Base-by-base conservation (phyloP, 2,113 vertebrate genomes). In the Sturnira hondurensis region DNA sequence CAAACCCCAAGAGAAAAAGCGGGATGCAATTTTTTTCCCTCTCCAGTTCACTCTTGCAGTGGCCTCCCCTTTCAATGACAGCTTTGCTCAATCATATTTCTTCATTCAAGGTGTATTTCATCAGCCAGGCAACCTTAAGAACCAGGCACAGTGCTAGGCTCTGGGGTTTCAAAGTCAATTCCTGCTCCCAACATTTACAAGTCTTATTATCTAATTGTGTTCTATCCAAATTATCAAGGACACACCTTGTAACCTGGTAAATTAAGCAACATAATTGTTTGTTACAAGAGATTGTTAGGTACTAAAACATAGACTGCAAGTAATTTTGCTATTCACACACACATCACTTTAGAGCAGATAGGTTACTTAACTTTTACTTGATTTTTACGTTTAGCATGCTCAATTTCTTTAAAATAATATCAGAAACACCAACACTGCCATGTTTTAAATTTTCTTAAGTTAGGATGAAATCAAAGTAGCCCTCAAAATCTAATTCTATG, bases 371-470 rank as follows among this genome's bases (percentile, higher is more conserved):
- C 13, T 86, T 89, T 85, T 19, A 58, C 33, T 65, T 95, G 31
- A 83, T 71, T 54, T 84, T 86, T 78, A 86, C 13, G n/a, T 93
- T 76, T 83, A 91, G 38, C 9, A 86, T 36, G 50, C 36, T 86
- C 56, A 45, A 68, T 83, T 65, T 74, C 95, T 73, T 36, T 74
- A 45, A 95, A 95, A 47, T 58, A 52, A 14, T 82, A 36, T 22
- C 50, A 80, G 5, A 31, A 86, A 95, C 16, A 89, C 11, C 58
- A 67, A 61, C 4, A 70, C 1, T 81, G 28, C 1, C 33, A 8
- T 36, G 45, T 61, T 93, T 96, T 58, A 92, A 95, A 86, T 82
- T 83, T 67, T 76, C 73, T 76, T 89, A 67, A 38, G 70, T 89
- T 71, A 84, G 10, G 89, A 80, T 14, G 81, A n/a, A 70, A 83